Conservation (phyloP, 2,797 vertebrate genomes). For the Mormyrops attenuatus region DNA sequence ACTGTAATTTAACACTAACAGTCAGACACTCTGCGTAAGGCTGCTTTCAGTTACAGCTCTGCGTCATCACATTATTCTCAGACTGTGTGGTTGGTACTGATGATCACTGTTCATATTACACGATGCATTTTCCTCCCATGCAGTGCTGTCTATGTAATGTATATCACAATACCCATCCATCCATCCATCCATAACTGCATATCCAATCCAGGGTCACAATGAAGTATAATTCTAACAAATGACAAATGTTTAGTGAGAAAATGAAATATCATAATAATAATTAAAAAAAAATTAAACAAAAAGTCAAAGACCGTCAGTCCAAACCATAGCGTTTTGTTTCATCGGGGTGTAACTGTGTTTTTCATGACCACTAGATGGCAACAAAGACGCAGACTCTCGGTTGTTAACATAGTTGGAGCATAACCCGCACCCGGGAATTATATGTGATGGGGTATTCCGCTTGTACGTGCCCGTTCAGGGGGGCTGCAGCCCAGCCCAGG, state of each 20-base stretch:
- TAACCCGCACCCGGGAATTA: not conserved
- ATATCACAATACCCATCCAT: not conserved
- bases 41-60: not conserved
- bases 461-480: not conserved
- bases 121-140: not conserved
- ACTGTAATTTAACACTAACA: not conserved
- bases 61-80: not conserved
- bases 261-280: not conserved
- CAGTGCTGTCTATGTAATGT: not conserved
- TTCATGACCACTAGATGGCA: not conserved
- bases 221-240: not conserved
- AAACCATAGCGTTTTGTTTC: not conserved
- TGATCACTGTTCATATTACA: not conserved
- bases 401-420: not conserved
- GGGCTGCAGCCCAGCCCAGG: not conserved
- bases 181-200: not conserved
- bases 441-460: not conserved
- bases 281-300: not conserved
- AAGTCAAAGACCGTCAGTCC: not conserved
- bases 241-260: not conserved
- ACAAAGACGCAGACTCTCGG: not conserved
- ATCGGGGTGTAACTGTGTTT: not conserved
- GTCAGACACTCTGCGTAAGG: not conserved
- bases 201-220: not conserved
- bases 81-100: not conserved